Percentiles rank a stretch among this genome's conserved stretches.
phyloP scores from a whole-genome alignment of 2,797 vertebrate genomes.

The Ataeniobius toweri region DNA sequence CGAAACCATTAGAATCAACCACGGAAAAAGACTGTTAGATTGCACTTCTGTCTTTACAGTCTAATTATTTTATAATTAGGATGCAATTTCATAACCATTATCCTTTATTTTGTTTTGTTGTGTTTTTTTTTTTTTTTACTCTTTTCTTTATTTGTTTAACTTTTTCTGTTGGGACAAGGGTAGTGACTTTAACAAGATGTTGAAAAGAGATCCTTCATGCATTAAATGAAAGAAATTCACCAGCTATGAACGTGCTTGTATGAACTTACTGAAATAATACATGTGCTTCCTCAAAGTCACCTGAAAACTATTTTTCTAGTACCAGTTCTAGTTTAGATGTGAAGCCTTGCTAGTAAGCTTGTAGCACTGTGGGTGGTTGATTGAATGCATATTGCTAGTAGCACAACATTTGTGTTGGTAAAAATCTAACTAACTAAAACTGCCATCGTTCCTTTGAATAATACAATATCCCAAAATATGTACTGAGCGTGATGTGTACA shows the following conservation, averaged over 20 bases:
- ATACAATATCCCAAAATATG: background rate
- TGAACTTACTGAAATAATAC: constrained; percentile 25
- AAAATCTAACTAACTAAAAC: background rate
- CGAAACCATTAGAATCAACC: background rate
- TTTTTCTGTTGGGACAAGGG: constrained; percentile 57
- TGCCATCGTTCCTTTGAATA: background rate
- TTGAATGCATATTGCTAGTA: background rate
- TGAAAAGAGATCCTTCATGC: constrained; percentile 50
- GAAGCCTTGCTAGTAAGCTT: constrained; percentile 8
- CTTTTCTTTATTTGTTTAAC: constrained; percentile 60
- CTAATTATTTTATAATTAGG: constrained; percentile 43
- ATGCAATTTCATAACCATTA: constrained; percentile 56
- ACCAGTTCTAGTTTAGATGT: constrained; percentile 29
- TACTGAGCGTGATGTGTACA: background rate
- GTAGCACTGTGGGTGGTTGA: background rate
- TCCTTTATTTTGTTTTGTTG: constrained; percentile 30
- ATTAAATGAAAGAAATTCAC: constrained; percentile 62
- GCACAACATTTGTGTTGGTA: background rate
- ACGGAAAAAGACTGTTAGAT: background rate
- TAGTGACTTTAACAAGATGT: constrained; percentile 41
- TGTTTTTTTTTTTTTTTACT: constrained; percentile 9
- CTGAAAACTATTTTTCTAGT: constrained; percentile 45
- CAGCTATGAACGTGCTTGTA: background rate
- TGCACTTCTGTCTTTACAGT: background rate
- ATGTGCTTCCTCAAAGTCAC: constrained; percentile 34